Evolutionary conservation across 1,140 invertebrate genomes (phyloP).

Genomic region (Gryon sp.): DNA sequence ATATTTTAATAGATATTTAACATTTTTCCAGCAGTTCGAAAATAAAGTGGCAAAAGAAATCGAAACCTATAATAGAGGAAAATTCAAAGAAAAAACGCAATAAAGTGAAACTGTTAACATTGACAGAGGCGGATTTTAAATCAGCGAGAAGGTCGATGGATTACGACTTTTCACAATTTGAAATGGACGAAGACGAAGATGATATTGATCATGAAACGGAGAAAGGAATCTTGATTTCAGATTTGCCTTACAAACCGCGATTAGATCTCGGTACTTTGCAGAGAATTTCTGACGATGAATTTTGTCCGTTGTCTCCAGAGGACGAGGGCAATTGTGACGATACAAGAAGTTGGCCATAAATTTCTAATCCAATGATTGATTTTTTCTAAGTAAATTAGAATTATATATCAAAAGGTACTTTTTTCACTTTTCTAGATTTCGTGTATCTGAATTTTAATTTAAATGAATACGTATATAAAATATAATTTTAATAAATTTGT

Average conservation of each 20-base stretch:
- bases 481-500: too few species aligned
- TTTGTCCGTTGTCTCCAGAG: slow-evolving; percentile 73
- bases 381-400: too few species aligned
- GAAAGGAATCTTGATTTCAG: slow-evolving; percentile 67
- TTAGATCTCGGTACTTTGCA: slow-evolving; percentile 72
- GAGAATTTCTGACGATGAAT: slow-evolving; percentile 72
- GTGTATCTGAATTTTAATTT: too few species aligned
- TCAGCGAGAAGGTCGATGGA: slow-evolving; percentile 39
- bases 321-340: slow-evolving; percentile 70
- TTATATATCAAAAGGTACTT: too few species aligned
- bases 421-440: too few species aligned
- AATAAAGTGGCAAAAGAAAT: too few species aligned
- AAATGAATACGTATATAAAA: too few species aligned
- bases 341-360: slow-evolving; percentile 70
- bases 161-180: slow-evolving; percentile 74
- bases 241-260: slow-evolving; percentile 73
- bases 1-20: too few species aligned
- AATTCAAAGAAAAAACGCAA: slow-evolving; percentile 32
- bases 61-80: not conserved
- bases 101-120: slow-evolving; percentile 58
- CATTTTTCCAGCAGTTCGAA: too few species aligned
- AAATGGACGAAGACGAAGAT: slow-evolving; percentile 54
- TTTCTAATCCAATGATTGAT: too few species aligned
- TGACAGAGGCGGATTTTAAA: slow-evolving; percentile 65
- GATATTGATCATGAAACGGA: not conserved